phyloP scores from a whole-genome alignment of 64 coral and sea anemone genomes.

The Stylophora pistillata region DNA sequence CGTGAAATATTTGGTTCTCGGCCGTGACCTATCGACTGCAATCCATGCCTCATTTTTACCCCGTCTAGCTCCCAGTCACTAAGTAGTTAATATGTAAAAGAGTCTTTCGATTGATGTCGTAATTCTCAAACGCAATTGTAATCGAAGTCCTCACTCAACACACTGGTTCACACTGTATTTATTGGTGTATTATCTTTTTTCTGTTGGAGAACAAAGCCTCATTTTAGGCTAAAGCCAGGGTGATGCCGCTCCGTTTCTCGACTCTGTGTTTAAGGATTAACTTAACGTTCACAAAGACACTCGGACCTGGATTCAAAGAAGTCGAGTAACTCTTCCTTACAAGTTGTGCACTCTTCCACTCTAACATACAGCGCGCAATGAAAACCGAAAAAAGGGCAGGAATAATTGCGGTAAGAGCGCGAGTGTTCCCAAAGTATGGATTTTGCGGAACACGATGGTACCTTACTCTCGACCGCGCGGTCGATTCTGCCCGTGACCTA shows the following conservation, averaged over 20 bases:
- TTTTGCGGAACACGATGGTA: no score
- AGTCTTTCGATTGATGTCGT: no score
- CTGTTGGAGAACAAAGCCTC: not conserved
- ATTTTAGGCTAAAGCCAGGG: not conserved
- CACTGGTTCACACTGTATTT: not conserved
- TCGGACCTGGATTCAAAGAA: not conserved
- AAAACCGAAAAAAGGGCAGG: not conserved
- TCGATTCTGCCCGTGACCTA: no score
- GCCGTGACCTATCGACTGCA: no score
- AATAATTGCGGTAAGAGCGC: no score
- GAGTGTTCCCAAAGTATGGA: no score
- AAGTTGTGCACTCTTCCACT: not conserved
- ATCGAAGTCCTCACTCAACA: not conserved
- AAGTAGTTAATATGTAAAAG: no score
- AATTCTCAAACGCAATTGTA: not conserved
- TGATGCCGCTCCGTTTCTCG: not conserved
- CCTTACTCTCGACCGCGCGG: no score
- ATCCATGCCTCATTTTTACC: no score
- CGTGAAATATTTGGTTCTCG: no score
- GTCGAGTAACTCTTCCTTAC: not conserved
- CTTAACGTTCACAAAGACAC: slow-evolving; percentile 21
- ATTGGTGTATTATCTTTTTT: not conserved
- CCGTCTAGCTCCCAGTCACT: no score
- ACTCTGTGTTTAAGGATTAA: not conserved
- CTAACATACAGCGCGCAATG: not conserved